These are phyloP conservation scores for Drosophila demipolita DNA, from an alignment of 2,888 invertebrate genomes.

Conservation along the genomic window DNA sequence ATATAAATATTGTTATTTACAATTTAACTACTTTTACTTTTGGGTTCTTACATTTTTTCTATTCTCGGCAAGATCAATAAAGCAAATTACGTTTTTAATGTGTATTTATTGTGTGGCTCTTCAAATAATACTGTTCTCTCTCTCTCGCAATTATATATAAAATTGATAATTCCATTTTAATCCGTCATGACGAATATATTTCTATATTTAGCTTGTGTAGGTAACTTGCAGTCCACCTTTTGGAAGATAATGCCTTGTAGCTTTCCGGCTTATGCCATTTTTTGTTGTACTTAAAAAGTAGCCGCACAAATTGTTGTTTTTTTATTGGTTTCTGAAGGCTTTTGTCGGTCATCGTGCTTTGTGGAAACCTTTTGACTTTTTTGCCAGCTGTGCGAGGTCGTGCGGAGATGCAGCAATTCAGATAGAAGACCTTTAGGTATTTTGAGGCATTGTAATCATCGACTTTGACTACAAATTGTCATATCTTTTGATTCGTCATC, in stretches of 20 bases:
- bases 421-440: slow-evolving; percentile 51
- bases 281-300: slow-evolving; percentile 29
- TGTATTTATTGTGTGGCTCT: neutral
- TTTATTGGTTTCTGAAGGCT: slow-evolving; percentile 61
- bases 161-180: neutral
- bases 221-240: slow-evolving; percentile 25
- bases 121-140: neutral
- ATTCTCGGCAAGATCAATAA: neutral
- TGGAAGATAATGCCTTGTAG: slow-evolving; percentile 21
- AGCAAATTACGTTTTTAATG: neutral
- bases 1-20: neutral
- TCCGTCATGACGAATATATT: slow-evolving; percentile 4
- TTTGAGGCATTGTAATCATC: neutral
- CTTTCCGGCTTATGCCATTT: slow-evolving; percentile 66
- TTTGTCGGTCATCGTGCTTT: slow-evolving; percentile 37
- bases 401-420: slow-evolving; percentile 60
- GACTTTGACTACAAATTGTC: slow-evolving; percentile 9
- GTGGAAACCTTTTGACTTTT: slow-evolving; percentile 59
- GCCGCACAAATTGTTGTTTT: slow-evolving; percentile 31
- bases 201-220: neutral
- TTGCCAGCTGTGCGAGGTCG: slow-evolving; percentile 41
- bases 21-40: neutral
- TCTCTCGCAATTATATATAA: neutral
- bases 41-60: neutral
- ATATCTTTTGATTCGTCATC: neutral